phyloP scores from a whole-genome alignment of 1,140 invertebrate species.

The Dufourea novaeangliae region DNA sequence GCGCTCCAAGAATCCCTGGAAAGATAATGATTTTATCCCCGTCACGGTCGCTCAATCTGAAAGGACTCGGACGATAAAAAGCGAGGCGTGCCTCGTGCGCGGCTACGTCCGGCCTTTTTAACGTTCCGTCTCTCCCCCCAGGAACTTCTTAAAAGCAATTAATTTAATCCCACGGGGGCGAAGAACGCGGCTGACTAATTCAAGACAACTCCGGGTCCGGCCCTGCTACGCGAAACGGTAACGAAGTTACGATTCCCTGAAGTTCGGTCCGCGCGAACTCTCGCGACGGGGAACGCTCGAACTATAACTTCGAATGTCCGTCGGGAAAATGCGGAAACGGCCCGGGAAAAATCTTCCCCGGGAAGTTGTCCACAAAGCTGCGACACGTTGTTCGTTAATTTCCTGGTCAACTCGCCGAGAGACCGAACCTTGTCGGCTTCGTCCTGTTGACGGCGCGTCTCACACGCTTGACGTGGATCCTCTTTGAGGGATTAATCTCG shows the following conservation, averaged over 20 bases:
- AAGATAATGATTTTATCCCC: not conserved
- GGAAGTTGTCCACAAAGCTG: not conserved
- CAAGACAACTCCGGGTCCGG: slow-evolving; percentile 49
- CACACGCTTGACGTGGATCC: not conserved
- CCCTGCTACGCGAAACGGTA: slow-evolving; percentile 49
- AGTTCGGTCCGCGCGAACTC: slow-evolving; percentile 43
- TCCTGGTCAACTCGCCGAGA: not conserved
- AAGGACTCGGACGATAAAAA: not conserved
- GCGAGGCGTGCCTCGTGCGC: not conserved
- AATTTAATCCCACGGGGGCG: slow-evolving; percentile 47
- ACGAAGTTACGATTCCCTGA: slow-evolving; percentile 52
- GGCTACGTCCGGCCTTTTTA: slow-evolving; percentile 26
- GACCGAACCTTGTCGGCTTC: not conserved
- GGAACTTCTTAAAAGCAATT: slow-evolving; percentile 53
- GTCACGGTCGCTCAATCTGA: too few relatives aligned
- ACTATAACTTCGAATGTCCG: slow-evolving; percentile 32
- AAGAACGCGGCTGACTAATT: slow-evolving; percentile 49
- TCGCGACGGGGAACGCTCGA: slow-evolving; percentile 18
- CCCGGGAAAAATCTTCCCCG: slow-evolving; percentile 29
- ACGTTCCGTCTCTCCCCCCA: not conserved
- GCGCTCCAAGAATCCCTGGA: not conserved
- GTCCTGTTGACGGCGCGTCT: not conserved
- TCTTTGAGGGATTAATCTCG: too few relatives aligned
- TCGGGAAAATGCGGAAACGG: not conserved
- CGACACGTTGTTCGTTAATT: slow-evolving; percentile 16